Evolutionary conservation across 2,113 vertebrate genomes (phyloP), one percentile per base, ranked within the genome.

Genomic region (Eublepharis macularius): DNA sequence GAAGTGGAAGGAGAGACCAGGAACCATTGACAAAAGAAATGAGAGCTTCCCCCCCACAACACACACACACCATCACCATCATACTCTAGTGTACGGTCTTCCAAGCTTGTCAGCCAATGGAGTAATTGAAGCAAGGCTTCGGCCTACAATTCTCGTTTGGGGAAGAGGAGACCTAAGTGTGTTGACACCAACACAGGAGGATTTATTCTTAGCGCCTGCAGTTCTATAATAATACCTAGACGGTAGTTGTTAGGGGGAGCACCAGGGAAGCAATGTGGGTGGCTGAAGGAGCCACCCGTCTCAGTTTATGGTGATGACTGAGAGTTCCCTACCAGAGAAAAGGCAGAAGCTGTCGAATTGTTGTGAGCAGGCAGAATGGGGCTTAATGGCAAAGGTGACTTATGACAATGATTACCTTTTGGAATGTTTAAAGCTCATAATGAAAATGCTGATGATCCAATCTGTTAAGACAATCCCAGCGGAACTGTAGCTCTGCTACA

Each of bases 351-450:
- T 78, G 81, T 83, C 68, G 21, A 0, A n/a, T 49, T 63, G 0
- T 1, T 0, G 76, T 26, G 65, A 29, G 82, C 76, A 74, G 36
- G 76, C 74, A 74, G 43, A 83, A 89, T 68, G 47, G 16, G 41
- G 39, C 86, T 91, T 84, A 87, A 86, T 83, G 85, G 80, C 68
- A 68, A 84, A 87, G 86, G 86, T 74, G 89, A 87, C 41, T 81
- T 65, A 41, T 81, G 85, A 16, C 24, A 1, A 60, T 39, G 43
- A 80, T 80, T 80, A 49, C 41, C 11, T 80, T 81, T 63, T 14
- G 16, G 43, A 80, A 68, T 21, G 49, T 43, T 78, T 41, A 70
- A 57, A 5, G 21, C 45, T n/a, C 29, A 6, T 70, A 41, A 79
- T 63, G 51, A 47, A 72, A 80, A 80, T 36, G 41, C 69, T 65